A percentile compares a stretch with the other conserved stretches of the same genome.
Conservation (phyloP, 1,140 invertebrate genomes). For the Zaprionus kolodkinae region DNA sequence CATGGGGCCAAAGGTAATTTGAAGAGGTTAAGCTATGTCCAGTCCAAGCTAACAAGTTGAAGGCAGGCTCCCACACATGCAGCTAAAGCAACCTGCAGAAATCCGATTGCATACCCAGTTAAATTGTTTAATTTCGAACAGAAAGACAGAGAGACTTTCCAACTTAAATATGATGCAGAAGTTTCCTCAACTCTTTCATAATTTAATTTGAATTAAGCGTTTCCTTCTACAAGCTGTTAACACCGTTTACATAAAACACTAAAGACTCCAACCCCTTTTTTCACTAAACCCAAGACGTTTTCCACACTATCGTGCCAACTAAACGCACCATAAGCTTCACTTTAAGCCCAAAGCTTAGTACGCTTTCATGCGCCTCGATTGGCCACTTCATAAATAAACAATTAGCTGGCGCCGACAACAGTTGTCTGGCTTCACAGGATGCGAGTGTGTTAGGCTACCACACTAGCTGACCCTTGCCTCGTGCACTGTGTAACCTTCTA, state of each 20-base stretch:
- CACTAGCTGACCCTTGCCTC: background rate
- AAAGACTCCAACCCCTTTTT: background rate
- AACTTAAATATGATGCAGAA: background rate
- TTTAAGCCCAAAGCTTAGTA: slow-evolving; percentile 36
- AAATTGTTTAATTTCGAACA: background rate
- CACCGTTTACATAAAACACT: background rate
- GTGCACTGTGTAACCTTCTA: background rate
- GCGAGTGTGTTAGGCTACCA: background rate
- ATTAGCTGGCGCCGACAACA: slow-evolving; percentile 47
- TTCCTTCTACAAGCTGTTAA: background rate
- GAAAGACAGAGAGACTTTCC: background rate
- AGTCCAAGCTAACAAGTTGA: background rate
- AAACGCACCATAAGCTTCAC: slow-evolving; percentile 19
- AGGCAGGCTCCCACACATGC: background rate
- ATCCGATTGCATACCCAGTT: background rate
- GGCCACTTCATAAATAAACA: slow-evolving; percentile 59
- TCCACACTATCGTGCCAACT: background rate
- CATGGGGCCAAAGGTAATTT: background rate
- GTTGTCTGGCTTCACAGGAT: slow-evolving; percentile 51
- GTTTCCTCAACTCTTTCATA: background rate
- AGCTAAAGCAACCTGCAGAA: background rate
- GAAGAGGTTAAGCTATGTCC: background rate
- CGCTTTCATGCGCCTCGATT: slow-evolving; percentile 38
- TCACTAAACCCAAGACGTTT: background rate
- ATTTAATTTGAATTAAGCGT: background rate